Conservation (phyloP, 1,140 invertebrate species). For the Antheraea mylitta region DNA sequence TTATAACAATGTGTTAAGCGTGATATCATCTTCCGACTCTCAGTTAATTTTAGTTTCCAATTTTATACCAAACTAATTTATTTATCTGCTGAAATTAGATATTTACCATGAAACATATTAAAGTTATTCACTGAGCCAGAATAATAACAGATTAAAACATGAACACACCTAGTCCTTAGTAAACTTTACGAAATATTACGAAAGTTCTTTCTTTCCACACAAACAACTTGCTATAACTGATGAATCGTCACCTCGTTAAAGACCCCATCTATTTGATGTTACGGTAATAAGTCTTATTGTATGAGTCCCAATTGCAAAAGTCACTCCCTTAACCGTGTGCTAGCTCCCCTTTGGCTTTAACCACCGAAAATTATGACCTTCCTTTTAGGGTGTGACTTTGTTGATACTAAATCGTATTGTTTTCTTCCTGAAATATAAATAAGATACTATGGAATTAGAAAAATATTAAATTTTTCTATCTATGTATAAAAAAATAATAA, state of each 20-base stretch:
- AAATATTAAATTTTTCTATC: no score
- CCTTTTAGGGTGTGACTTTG: conserved; percentile 20
- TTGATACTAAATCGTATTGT: conserved; percentile 8
- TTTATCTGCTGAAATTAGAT: no score
- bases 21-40: no score
- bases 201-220: not conserved
- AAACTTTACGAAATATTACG: not conserved
- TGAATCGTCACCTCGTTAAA: conserved; percentile 37
- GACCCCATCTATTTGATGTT: conserved; percentile 35
- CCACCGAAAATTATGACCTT: conserved; percentile 39
- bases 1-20: no score
- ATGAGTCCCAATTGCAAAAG: conserved; percentile 35
- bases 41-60: no score
- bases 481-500: no score
- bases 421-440: no score
- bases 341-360: conserved; percentile 31
- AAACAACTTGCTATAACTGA: conserved; percentile 5
- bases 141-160: no score
- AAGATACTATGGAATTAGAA: no score
- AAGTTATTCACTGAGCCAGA: no score
- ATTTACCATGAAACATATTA: no score
- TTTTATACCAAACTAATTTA: no score
- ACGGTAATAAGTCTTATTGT: conserved; percentile 44
- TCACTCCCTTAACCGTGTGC: conserved; percentile 33
- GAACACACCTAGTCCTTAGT: not conserved